Conservation (phyloP, 2,888 invertebrate species). For the Horisme vitalbata region DNA sequence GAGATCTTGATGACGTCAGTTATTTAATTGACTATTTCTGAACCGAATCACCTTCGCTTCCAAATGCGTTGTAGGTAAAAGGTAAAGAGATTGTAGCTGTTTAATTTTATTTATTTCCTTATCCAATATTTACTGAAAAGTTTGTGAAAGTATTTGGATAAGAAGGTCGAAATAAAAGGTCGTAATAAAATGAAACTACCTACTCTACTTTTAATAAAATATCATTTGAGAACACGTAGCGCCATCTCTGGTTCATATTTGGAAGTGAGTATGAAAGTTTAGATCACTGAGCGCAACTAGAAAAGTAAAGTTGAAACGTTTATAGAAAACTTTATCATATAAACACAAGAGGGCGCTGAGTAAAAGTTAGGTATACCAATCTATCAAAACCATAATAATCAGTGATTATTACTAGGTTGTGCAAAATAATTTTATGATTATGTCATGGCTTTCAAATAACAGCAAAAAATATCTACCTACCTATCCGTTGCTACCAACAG, state of each 20-base stretch:
- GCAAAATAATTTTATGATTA: too few relatives aligned
- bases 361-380: too few relatives aligned
- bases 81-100: conserved; percentile 61
- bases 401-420: too few relatives aligned
- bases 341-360: conserved; percentile 15
- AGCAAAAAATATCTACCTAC: too few relatives aligned
- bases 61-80: conserved; percentile 53
- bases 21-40: conserved; percentile 24
- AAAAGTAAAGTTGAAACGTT: not conserved
- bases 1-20: conserved; percentile 26
- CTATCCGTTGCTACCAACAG: too few relatives aligned
- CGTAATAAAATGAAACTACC: conserved; percentile 33
- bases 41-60: conserved; percentile 62
- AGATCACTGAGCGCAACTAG: not conserved
- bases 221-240: conserved; percentile 29
- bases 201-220: conserved; percentile 37
- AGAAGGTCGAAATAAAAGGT: conserved; percentile 61
- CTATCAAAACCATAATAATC: too few relatives aligned
- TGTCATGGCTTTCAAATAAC: too few relatives aligned
- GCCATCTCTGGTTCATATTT: conserved; percentile 48
- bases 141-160: conserved; percentile 63
- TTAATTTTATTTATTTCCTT: conserved; percentile 54
- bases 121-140: conserved; percentile 62
- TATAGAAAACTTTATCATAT: too few relatives aligned
- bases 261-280: not conserved